These are phyloP conservation scores for Drosophila sulfurigaster DNA, from an alignment of 1,140 invertebrate genomes.

Conservation along the genomic window DNA sequence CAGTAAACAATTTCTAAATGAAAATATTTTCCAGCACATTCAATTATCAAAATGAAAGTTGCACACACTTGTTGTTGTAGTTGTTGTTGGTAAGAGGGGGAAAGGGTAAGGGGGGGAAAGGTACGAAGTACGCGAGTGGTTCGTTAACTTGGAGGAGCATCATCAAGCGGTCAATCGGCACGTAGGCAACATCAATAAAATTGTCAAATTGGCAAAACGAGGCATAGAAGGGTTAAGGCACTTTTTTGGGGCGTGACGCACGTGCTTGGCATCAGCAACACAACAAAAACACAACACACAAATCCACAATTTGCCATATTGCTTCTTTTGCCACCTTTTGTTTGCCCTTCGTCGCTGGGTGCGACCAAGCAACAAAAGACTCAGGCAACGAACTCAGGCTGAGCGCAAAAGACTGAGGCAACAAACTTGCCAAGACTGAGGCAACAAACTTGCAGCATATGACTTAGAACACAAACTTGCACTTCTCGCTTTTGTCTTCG, in stretches of 20 bases:
- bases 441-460: conserved; percentile 33
- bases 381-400: conserved; percentile 18
- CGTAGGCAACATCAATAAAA: conserved; percentile 76
- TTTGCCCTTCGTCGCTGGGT: conserved; percentile 14
- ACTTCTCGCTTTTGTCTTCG: not conserved
- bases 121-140: not conserved
- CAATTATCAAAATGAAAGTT: conserved; percentile 64
- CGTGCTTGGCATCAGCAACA: conserved; percentile 59
- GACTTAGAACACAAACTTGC: conserved; percentile 49
- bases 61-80: conserved; percentile 10
- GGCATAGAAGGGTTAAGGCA: conserved; percentile 18
- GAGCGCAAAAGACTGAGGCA: not conserved
- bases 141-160: conserved; percentile 5
- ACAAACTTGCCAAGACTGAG: conserved; percentile 22
- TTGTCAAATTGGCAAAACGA: conserved; percentile 75
- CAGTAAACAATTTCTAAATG: conserved; percentile 66
- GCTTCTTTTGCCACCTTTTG: not conserved
- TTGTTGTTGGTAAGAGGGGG: not conserved
- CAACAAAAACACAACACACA: no score
- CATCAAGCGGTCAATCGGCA: conserved; percentile 60
- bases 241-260: conserved; percentile 36
- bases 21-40: conserved; percentile 59
- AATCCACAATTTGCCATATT: conserved; percentile 12
- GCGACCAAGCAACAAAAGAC: conserved; percentile 17
- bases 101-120: not conserved